These are phyloP conservation scores for Zygogramma bicolorata DNA, from an alignment of 2,888 invertebrate genomes.

Conservation along the genomic window DNA sequence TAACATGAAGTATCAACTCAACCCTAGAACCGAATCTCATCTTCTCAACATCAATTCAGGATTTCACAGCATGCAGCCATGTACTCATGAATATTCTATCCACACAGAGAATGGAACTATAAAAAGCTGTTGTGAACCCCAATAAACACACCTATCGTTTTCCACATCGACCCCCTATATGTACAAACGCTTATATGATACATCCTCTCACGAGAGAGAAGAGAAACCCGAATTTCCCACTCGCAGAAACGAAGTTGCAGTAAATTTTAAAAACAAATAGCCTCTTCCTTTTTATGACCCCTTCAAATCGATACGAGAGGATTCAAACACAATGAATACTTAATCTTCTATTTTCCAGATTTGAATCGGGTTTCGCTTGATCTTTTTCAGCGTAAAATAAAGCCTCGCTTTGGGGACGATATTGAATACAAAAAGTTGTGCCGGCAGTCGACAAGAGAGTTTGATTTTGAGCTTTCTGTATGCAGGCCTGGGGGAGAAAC, in stretches of 20 bases:
- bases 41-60: not conserved
- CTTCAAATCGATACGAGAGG: conserved; percentile 47
- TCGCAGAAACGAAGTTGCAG: conserved; percentile 42
- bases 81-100: not conserved
- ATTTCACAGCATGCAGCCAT: not conserved
- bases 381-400: conserved; percentile 51
- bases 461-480: conserved; percentile 39
- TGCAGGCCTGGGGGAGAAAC: conserved; percentile 35
- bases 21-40: no score
- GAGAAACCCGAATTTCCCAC: conserved; percentile 20
- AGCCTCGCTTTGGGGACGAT: conserved; percentile 38
- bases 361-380: conserved; percentile 54
- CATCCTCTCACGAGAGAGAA: conserved; percentile 8
- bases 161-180: not conserved
- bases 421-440: conserved; percentile 41
- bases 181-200: conserved; percentile 20
- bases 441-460: conserved; percentile 11
- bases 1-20: no score
- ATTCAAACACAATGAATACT: conserved; percentile 56
- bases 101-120: not conserved
- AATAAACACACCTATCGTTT: conserved; percentile 10
- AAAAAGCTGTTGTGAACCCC: not conserved
- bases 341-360: conserved; percentile 56
- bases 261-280: conserved; percentile 51
- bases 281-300: conserved; percentile 50